Evolutionary conservation across 2,888 invertebrate genomes (phyloP), one percentile per base, ranked within the genome.

Genomic region (Aproaerema taeniolella): DNA sequence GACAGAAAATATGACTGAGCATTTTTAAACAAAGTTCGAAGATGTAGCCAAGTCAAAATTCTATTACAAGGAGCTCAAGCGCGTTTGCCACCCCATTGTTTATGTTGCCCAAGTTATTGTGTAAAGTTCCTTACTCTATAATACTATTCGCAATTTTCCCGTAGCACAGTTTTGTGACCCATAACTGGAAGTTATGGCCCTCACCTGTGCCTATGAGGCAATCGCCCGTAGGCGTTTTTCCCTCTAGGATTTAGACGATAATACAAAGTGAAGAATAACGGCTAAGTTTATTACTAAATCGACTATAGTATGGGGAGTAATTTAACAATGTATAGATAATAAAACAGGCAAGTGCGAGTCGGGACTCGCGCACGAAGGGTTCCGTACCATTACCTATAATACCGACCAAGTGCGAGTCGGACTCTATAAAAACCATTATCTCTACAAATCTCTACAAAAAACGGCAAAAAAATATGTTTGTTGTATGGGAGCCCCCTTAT

Each of bases 1-100:
- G n/a, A n/a, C n/a, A n/a, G n/a, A n/a, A 20, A 20, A 20, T 8
- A 20, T 6, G 20, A 10, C 25, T 13, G 71, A 70, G 67, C 70
- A 70, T 71, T 66, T 71, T 67, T 61, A n/a, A n/a, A 58, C 68
- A 50, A 54, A 59, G 59, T 45, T 52, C 5, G 56, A 67, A 70
- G 70, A 67, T 68, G 65, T 52, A 57, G 59, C 53, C 52, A 58
- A 59, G 69, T 71, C 71, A 67, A 66, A 72, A 77, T 75, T 73
- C 73, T 76, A 74, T 77, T 76, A 74, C 70, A 70, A 67, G 64
- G 62, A 69, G 66, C 74, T 71, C 67, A 69, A 70, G n/a, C 63
- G 65, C 72, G 72, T 75, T 73, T 75, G 69, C 62, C 63, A 55
- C 53, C 42, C 59, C 58, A 61, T 67, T 68, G 67, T 76, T 74